Conservation (phyloP, 2,888 invertebrate genomes). For the Piscicola geometra region DNA sequence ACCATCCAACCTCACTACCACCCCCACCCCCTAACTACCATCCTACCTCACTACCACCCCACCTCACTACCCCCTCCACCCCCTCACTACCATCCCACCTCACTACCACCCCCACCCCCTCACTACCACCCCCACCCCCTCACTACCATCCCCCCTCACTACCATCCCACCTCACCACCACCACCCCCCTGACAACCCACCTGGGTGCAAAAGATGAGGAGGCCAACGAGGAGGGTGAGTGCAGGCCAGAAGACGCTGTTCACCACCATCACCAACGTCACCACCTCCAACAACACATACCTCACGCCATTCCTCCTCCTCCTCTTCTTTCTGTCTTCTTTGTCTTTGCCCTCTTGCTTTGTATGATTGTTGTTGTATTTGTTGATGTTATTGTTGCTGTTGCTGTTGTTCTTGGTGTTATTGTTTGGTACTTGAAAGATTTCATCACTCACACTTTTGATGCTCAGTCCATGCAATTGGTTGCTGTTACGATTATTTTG, state of each 20-base stretch:
- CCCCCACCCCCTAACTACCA: too few species aligned
- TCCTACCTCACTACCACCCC: too few species aligned
- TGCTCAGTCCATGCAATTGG: too few species aligned
- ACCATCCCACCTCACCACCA: not conserved
- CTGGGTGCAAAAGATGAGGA: constrained; percentile 40
- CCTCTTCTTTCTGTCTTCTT: not conserved
- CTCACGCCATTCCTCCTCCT: constrained; percentile 15
- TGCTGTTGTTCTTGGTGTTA: too few species aligned
- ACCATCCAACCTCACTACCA: too few species aligned
- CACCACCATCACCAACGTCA: constrained; percentile 39
- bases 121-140: not conserved
- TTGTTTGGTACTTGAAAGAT: too few species aligned
- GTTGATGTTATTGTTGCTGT: not conserved
- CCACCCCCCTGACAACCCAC: constrained; percentile 17
- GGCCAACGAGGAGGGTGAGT: constrained; percentile 40
- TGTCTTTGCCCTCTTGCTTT: not conserved
- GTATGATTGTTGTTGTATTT: not conserved
- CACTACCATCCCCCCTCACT: not conserved
- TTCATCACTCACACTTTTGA: too few species aligned
- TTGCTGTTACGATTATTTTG: too few species aligned
- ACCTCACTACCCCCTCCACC: not conserved
- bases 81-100: not conserved
- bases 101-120: too few species aligned
- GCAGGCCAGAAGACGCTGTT: constrained; percentile 45
- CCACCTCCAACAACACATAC: constrained; percentile 42